Conservation (phyloP, 2,797 vertebrate species). For the Darevskia mixta region DNA sequence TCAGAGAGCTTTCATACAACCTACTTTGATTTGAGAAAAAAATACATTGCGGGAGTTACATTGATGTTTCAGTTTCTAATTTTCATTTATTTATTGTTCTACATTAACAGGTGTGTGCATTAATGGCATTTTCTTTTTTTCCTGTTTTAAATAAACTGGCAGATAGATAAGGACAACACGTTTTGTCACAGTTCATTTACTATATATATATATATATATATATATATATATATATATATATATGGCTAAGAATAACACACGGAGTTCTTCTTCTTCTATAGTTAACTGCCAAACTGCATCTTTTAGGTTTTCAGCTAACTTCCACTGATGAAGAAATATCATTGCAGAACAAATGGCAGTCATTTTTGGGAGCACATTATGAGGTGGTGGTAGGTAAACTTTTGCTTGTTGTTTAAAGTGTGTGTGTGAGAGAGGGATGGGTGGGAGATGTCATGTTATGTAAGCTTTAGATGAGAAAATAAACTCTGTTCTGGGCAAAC, state of each 20-base stretch:
- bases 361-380: constrained; percentile 87
- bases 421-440: too few species aligned
- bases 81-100: not conserved
- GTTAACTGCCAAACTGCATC: constrained; percentile 37
- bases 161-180: not conserved
- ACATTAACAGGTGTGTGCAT: not conserved
- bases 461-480: not conserved
- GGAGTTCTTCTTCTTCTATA: not conserved
- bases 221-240: too few species aligned
- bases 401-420: too few species aligned
- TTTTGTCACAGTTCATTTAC: not conserved
- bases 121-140: not conserved
- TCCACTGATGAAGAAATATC: constrained; percentile 76
- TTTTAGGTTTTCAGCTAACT: constrained; percentile 74
- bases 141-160: not conserved
- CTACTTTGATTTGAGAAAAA: not conserved
- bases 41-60: not conserved
- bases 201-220: too few species aligned
- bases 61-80: not conserved
- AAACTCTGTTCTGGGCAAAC: not conserved
- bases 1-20: too few species aligned
- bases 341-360: constrained; percentile 89
- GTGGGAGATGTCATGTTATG: not conserved
- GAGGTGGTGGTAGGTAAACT: constrained; percentile 90
- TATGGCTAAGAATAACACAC: not conserved